phyloP scores from a whole-genome alignment of 2,888 invertebrate genomes.

The Acleris emargana region DNA sequence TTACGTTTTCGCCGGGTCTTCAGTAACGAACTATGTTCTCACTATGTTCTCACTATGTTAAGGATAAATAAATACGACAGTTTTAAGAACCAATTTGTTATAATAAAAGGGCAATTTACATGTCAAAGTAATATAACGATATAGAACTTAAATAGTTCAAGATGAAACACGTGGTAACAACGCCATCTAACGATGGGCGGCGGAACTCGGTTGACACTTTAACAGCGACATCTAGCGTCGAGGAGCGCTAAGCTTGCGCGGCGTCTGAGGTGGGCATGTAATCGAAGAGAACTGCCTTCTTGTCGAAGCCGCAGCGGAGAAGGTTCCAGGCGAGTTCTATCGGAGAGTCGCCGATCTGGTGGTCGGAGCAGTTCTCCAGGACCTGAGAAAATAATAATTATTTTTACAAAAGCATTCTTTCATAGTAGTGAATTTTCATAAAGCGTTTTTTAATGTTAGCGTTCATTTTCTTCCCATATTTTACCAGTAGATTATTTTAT shows the following conservation, averaged over 20 bases:
- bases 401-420: no score
- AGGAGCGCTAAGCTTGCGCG: background rate
- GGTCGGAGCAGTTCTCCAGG: slow-evolving; percentile 67
- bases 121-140: background rate
- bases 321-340: slow-evolving; percentile 75
- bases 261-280: slow-evolving; percentile 58
- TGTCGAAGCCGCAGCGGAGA: slow-evolving; percentile 73
- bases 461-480: no score
- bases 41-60: no score
- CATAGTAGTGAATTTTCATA: no score
- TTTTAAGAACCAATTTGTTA: background rate
- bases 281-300: slow-evolving; percentile 68
- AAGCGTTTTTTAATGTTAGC: no score
- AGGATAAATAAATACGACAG: no score
- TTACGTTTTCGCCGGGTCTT: no score
- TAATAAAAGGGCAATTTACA: slow-evolving; percentile 6
- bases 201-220: background rate
- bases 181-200: slow-evolving; percentile 7
- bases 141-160: slow-evolving; percentile 3
- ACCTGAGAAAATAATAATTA: slow-evolving; percentile 51
- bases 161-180: background rate
- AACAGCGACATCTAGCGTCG: background rate
- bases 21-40: no score
- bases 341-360: slow-evolving; percentile 58
- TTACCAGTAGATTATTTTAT: no score